phyloP scores from a whole-genome alignment of 2,113 vertebrate genomes.

The Narcine bancroftii region DNA sequence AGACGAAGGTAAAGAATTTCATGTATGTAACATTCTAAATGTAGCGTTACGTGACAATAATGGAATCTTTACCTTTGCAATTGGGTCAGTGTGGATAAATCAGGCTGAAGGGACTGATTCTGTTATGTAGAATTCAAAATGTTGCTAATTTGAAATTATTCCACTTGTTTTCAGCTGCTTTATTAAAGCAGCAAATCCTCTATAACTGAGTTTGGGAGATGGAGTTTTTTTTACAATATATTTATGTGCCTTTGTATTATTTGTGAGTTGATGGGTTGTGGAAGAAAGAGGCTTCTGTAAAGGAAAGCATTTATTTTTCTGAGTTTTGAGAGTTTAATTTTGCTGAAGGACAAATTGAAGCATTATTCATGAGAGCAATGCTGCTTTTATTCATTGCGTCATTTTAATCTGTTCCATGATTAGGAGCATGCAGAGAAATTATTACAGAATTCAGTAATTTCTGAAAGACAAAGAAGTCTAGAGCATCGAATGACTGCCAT shows the following conservation, averaged over 20 bases:
- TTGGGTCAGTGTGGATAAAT: too few species aligned
- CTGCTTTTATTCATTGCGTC: neutral
- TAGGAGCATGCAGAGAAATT: slow-evolving; percentile 87
- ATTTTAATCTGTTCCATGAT: slow-evolving; percentile 26
- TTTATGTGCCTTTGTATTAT: neutral
- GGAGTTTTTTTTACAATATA: neutral
- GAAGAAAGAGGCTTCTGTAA: neutral
- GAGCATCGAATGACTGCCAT: slow-evolving; percentile 80
- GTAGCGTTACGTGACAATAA: too few species aligned
- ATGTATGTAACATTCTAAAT: too few species aligned
- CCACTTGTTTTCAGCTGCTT: neutral
- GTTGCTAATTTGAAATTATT: neutral
- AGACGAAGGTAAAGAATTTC: too few species aligned
- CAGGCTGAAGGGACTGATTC: too few species aligned
- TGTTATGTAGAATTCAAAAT: too few species aligned
- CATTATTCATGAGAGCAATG: neutral
- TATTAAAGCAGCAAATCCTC: neutral
- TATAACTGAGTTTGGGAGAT: neutral
- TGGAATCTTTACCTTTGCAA: too few species aligned
- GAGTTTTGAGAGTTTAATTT: neutral
- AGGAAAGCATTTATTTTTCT: neutral
- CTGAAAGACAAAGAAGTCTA: slow-evolving; percentile 78
- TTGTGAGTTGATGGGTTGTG: too few species aligned
- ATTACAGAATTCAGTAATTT: slow-evolving; percentile 72
- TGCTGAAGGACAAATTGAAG: neutral